Evolutionary conservation across 1,140 invertebrate genomes (phyloP).

Genomic region (Drosophila arawakana): DNA sequence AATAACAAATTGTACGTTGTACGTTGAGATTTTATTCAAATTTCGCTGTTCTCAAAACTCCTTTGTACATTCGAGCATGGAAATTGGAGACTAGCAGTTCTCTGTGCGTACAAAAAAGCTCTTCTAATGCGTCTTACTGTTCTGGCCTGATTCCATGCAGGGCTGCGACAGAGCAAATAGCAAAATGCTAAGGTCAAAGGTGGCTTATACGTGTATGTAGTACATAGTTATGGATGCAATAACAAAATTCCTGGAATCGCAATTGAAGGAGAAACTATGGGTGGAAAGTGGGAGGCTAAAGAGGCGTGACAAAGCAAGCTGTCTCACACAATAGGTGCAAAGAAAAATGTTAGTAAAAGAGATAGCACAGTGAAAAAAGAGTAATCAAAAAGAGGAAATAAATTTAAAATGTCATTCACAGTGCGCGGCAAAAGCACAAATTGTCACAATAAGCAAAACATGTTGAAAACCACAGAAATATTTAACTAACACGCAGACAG

Average conservation of each 20-base stretch:
- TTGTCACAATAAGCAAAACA: conserved; percentile 52
- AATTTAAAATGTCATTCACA: background rate
- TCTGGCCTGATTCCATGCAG: background rate
- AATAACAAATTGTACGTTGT: no score
- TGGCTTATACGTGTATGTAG: no score
- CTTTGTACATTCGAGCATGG: no score
- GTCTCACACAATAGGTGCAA: no score
- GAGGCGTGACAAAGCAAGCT: no score
- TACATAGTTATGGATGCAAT: conserved; percentile 10
- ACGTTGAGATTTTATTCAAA: no score
- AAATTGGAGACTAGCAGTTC: background rate
- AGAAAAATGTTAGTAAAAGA: background rate
- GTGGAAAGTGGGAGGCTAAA: background rate
- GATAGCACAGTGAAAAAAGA: background rate
- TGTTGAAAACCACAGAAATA: conserved; percentile 42
- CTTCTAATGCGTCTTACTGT: background rate
- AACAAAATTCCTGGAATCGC: conserved; percentile 15
- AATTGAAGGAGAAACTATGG: conserved; percentile 1
- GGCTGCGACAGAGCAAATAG: background rate
- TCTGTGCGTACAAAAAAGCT: background rate
- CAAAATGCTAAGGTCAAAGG: conserved; percentile 11
- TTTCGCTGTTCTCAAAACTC: no score
- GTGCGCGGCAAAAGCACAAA: conserved; percentile 24
- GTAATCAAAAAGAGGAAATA: background rate
- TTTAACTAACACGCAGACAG: conserved; percentile 4